These are phyloP conservation scores for Anhinga anhinga DNA, from an alignment of 2,113 vertebrate genomes.

Conservation along the genomic window DNA sequence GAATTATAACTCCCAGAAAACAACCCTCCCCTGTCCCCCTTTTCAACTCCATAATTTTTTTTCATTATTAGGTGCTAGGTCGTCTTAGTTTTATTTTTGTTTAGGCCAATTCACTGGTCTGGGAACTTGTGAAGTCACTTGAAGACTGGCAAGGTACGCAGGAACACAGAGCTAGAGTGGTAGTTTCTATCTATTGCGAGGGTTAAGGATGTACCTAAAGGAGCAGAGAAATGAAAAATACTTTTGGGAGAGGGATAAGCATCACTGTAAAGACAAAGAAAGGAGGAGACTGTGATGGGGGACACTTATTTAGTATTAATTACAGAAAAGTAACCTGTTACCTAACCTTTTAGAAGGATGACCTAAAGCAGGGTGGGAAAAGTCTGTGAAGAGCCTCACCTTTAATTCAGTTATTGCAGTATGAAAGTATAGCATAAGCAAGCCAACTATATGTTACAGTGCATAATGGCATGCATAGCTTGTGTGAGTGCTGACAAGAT, in stretches of 20 bases:
- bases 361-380: neutral
- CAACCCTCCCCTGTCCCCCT: accelerated
- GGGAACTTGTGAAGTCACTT: neutral
- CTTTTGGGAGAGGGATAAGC: accelerated
- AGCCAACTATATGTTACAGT: accelerated
- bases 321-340: neutral
- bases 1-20: neutral
- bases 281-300: neutral
- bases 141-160: no score
- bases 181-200: neutral
- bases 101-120: neutral
- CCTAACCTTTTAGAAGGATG: neutral
- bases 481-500: neutral
- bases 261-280: neutral
- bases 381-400: neutral
- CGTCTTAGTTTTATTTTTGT: neutral
- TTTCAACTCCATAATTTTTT: neutral
- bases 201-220: neutral
- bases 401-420: neutral
- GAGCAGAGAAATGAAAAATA: neutral
- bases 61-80: accelerated
- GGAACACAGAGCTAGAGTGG: accelerated
- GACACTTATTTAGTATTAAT: neutral
- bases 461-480: neutral
- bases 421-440: neutral